Conservation (phyloP, 2,888 invertebrate genomes). For the Pheosia tremula region DNA sequence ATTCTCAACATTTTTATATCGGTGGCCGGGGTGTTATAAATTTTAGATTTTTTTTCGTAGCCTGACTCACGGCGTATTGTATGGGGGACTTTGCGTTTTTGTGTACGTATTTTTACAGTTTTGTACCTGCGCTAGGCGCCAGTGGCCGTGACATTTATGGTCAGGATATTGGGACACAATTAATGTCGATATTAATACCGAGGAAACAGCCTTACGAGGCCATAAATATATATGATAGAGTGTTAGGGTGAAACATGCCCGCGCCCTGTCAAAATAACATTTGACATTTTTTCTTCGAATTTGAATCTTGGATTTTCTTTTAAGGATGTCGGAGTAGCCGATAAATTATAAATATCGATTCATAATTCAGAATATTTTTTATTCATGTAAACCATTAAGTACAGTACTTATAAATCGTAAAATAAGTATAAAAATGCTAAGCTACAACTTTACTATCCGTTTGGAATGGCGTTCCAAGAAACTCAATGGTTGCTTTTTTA, state of each 20-base stretch:
- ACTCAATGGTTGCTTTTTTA: too few species aligned
- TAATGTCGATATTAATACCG: constrained; percentile 82
- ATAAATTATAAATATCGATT: too few species aligned
- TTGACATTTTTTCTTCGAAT: constrained; percentile 42
- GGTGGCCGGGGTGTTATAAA: constrained; percentile 79
- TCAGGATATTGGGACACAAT: constrained; percentile 81
- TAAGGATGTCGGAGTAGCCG: background rate
- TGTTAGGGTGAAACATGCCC: constrained; percentile 53
- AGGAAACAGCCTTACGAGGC: constrained; percentile 67
- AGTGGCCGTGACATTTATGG: constrained; percentile 80
- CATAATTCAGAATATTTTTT: too few species aligned
- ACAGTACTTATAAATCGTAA: too few species aligned
- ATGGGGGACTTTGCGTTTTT: constrained; percentile 70
- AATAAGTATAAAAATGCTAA: too few species aligned
- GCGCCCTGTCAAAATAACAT: constrained; percentile 68
- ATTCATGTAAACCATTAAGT: too few species aligned
- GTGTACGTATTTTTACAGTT: constrained; percentile 67
- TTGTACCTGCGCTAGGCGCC: constrained; percentile 82
- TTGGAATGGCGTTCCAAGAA: too few species aligned
- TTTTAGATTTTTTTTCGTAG: constrained; percentile 66
- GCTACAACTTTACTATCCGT: too few species aligned
- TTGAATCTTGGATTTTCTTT: background rate
- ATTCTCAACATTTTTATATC: constrained; percentile 76
- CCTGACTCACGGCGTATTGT: constrained; percentile 70
- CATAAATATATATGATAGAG: constrained; percentile 73